Conservation (phyloP, 2,797 vertebrate genomes). For the Epinephelus malabaricus region DNA sequence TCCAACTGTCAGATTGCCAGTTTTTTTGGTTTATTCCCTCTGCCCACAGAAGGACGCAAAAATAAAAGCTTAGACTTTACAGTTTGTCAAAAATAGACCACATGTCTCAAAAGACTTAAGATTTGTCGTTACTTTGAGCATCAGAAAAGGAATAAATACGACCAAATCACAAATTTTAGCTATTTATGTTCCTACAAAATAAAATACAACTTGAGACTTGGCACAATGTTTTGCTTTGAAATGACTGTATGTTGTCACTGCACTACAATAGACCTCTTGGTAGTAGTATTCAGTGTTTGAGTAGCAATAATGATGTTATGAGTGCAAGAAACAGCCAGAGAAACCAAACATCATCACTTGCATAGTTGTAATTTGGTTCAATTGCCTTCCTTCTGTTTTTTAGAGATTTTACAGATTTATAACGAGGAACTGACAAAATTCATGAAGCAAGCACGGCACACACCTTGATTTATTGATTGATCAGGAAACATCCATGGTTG, state of each 20-base stretch:
- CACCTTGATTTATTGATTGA: not conserved
- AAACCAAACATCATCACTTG: too few species aligned
- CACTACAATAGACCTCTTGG: not conserved
- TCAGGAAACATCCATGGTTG: not conserved
- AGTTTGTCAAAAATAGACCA: not conserved
- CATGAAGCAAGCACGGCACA: not conserved
- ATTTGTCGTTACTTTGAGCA: not conserved
- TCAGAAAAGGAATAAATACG: not conserved
- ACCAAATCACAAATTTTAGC: not conserved
- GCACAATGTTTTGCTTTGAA: not conserved
- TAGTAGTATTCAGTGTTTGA: not conserved
- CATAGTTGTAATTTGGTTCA: too few species aligned
- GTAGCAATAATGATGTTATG: too few species aligned
- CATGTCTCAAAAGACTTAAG: not conserved
- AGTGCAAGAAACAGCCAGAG: too few species aligned
- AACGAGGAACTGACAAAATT: not conserved
- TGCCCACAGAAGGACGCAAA: constrained; percentile 3
- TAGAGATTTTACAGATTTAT: not conserved
- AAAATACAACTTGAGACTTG: not conserved
- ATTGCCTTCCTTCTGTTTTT: too few species aligned
- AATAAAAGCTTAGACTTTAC: constrained; percentile 3
- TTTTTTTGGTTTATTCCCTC: constrained; percentile 20
- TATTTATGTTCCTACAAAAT: not conserved
- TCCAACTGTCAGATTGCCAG: constrained; percentile 47
- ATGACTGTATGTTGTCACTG: not conserved